Percentiles rank a stretch among this genome's conserved stretches.
Conservation (phyloP, 35 echinoderm and acorn worm species). For the Patiria miniata region DNA sequence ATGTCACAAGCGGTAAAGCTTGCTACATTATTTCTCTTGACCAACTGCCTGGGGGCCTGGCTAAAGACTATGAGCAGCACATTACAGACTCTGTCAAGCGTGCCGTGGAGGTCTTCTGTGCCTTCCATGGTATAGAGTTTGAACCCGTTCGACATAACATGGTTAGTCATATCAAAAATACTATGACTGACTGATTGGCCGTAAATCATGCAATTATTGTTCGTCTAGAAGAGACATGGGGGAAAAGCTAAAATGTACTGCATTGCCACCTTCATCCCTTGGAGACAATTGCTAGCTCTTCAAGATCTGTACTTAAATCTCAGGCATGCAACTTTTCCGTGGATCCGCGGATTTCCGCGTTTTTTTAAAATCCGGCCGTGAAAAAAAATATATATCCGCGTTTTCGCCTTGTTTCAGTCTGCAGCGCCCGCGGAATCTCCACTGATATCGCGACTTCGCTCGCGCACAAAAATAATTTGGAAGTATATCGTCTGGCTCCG, state of each 20-base stretch:
- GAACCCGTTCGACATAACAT: neutral
- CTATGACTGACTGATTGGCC: neutral
- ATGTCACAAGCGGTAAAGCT: neutral
- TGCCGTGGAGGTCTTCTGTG: constrained; percentile 8
- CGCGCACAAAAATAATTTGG: too few species aligned
- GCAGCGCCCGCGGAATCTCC: too few species aligned
- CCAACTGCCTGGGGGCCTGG: constrained; percentile 46
- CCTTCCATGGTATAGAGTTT: neutral
- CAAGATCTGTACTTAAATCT: constrained; percentile 13
- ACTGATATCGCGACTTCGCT: too few species aligned
- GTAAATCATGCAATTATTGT: constrained; percentile 31
- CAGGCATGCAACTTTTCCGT: too few species aligned
- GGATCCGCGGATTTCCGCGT: too few species aligned
- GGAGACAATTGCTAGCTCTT: constrained; percentile 29
- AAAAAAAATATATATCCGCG: too few species aligned
- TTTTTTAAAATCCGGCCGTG: too few species aligned
- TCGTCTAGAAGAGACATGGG: constrained; percentile 16
- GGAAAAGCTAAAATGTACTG: constrained; percentile 22
- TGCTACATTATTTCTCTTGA: constrained; percentile 42
- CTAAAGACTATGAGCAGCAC: constrained; percentile 35
- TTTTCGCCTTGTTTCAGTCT: too few species aligned
- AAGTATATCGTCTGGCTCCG: too few species aligned
- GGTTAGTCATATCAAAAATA: constrained; percentile 24
- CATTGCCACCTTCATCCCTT: constrained; percentile 39
- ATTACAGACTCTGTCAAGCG: constrained; percentile 16